A percentile compares a stretch with the other conserved stretches of the same genome.
These are phyloP conservation scores for Malacoctenus gilli DNA, from an alignment of 2,797 vertebrate species.

Conservation along the genomic window DNA sequence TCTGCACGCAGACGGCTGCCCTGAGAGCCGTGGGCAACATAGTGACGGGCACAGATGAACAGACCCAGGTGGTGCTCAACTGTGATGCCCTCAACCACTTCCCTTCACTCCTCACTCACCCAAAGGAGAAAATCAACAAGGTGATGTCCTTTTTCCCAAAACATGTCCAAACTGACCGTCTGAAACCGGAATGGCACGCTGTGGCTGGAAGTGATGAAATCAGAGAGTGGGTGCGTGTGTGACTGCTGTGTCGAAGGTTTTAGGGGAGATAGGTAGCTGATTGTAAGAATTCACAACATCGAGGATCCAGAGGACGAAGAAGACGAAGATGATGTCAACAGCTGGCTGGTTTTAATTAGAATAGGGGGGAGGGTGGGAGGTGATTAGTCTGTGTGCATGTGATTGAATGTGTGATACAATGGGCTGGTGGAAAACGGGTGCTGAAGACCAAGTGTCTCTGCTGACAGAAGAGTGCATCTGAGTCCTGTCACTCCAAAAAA, in stretches of 20 bases:
- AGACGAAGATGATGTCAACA: conserved; percentile 34
- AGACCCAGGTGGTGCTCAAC: conserved; percentile 98
- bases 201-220: conserved; percentile 90
- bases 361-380: background rate
- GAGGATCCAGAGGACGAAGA: conserved; percentile 42
- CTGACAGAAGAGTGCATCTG: conserved; percentile 96
- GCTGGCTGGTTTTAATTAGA: conserved; percentile 10
- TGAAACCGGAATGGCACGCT: background rate
- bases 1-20: conserved; percentile 91
- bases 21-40: conserved; percentile 98
- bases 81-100: conserved; percentile 97
- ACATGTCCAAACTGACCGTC: too few relatives aligned
- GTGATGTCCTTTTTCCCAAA: conserved; percentile 66
- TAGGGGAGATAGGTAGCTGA: conserved; percentile 11
- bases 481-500: conserved; percentile 82
- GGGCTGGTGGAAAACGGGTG: conserved; percentile 83
- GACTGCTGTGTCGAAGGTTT: conserved; percentile 50
- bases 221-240: conserved; percentile 80
- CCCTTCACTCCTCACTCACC: conserved; percentile 95
- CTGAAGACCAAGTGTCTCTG: conserved; percentile 81
- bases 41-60: conserved; percentile 98
- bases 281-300: conserved; percentile 15
- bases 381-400: conserved; percentile 29
- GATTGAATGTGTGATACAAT: conserved; percentile 28
- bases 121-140: conserved; percentile 99